A percentile compares a stretch with the other conserved stretches of the same genome.
These are phyloP conservation scores for Puffinus mauretanicus DNA, from an alignment of 2,113 vertebrate species.

Conservation along the genomic window DNA sequence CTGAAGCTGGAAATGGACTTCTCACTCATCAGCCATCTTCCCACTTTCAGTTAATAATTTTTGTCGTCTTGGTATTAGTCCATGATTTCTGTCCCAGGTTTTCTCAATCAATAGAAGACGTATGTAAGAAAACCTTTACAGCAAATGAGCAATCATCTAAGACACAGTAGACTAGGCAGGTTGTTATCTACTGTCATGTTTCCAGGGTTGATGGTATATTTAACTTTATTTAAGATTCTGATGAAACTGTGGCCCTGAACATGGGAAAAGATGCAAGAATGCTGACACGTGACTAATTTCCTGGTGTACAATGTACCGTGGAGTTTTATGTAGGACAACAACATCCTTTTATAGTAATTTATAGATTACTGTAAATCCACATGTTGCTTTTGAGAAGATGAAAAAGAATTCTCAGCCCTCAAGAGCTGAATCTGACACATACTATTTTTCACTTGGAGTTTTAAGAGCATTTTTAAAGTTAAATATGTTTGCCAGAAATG, in stretches of 20 bases:
- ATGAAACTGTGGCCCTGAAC: neutral
- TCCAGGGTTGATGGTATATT: neutral
- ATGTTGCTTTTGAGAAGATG: neutral
- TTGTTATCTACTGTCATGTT: neutral
- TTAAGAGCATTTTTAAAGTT: neutral
- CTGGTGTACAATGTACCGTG: neutral
- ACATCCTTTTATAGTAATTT: neutral
- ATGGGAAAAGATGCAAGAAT: neutral
- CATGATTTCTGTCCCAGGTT: neutral
- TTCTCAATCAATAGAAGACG: neutral
- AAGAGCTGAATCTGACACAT: neutral
- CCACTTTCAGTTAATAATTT: neutral
- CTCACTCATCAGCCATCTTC: neutral
- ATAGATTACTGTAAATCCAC: neutral
- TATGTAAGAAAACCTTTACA: neutral
- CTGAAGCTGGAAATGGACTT: neutral
- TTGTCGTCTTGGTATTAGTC: rapidly evolving
- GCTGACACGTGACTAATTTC: neutral
- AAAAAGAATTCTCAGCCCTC: neutral
- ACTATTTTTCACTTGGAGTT: neutral
- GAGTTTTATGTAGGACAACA: neutral
- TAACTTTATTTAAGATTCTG: neutral
- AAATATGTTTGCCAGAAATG: neutral
- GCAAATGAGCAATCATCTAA: neutral
- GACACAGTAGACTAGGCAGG: neutral